phyloP scores from a whole-genome alignment of 1,140 invertebrate species.

The Drosophila nannoptera region DNA sequence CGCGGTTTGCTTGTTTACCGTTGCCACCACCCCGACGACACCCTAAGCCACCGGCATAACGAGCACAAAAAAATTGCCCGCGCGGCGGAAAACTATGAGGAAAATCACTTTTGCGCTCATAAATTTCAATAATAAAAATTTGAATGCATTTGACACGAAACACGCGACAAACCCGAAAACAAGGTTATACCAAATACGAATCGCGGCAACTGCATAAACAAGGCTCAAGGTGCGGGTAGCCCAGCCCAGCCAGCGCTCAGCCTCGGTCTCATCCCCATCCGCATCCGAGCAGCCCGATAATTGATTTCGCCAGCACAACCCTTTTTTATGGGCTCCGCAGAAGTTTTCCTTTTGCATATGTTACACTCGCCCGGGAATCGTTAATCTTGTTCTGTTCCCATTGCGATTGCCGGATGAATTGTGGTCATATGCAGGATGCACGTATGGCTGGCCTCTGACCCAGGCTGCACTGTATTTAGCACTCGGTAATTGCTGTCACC shows the following conservation, averaged over 20 bases:
- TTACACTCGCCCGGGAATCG: slow-evolving; percentile 18
- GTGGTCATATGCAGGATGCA: slow-evolving; percentile 42
- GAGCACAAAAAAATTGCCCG: slow-evolving; percentile 35
- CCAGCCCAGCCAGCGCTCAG: slow-evolving; percentile 4
- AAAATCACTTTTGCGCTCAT: slow-evolving; percentile 77
- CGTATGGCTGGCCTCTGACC: background rate
- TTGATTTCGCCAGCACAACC: slow-evolving; percentile 50
- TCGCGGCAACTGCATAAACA: slow-evolving; percentile 66
- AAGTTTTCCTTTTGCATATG: slow-evolving; percentile 64
- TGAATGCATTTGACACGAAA: slow-evolving; percentile 74
- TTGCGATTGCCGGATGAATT: slow-evolving; percentile 43
- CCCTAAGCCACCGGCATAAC: slow-evolving; percentile 66
- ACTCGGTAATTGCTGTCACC: background rate
- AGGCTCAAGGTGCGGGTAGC: slow-evolving; percentile 68
- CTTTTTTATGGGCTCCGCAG: slow-evolving; percentile 4
- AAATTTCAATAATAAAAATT: slow-evolving; percentile 78
- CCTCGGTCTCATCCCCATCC: slow-evolving; percentile 11
- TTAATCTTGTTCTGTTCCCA: slow-evolving; percentile 31
- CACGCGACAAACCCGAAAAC: slow-evolving; percentile 56
- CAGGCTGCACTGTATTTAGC: slow-evolving; percentile 5
- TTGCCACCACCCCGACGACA: slow-evolving; percentile 23
- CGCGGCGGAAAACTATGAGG: slow-evolving; percentile 64
- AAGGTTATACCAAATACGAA: slow-evolving; percentile 72
- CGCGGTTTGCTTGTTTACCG: slow-evolving; percentile 46
- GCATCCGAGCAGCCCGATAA: slow-evolving; percentile 39